Percentiles rank a stretch among this genome's conserved stretches.
Conservation (phyloP, 1,140 invertebrate genomes). For the Atta cephalotes region DNA sequence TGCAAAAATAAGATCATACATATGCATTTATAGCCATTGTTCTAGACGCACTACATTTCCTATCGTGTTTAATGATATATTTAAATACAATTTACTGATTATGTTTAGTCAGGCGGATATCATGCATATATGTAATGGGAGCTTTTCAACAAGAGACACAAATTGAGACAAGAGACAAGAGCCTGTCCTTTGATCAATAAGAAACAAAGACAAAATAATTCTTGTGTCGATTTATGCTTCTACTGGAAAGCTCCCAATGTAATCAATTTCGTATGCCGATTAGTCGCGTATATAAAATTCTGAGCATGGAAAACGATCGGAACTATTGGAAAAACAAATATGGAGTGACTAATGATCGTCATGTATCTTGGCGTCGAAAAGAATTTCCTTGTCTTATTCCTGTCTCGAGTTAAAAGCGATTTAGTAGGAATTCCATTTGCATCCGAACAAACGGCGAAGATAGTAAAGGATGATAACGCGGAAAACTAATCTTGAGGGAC, state of each 20-base stretch:
- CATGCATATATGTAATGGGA: too few species aligned
- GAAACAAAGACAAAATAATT: too few species aligned
- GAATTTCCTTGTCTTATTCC: conserved; percentile 1
- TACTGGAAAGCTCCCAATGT: too few species aligned
- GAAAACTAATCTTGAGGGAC: not conserved
- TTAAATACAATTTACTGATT: too few species aligned
- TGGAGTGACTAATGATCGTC: conserved; percentile 2
- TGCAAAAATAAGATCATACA: not conserved
- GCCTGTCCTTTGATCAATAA: too few species aligned
- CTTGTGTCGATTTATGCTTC: too few species aligned
- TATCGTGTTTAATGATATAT: not conserved
- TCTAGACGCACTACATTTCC: not conserved
- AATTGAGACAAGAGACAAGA: too few species aligned
- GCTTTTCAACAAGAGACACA: too few species aligned
- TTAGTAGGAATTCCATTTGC: not conserved
- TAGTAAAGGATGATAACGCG: conserved; percentile 4
- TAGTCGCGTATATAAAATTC: not conserved
- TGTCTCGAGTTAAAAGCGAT: not conserved
- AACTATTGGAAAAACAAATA: not conserved
- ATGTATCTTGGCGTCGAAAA: not conserved
- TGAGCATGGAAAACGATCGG: not conserved
- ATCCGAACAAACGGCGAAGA: not conserved
- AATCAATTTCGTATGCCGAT: not conserved
- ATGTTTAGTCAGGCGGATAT: too few species aligned
- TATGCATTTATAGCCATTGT: not conserved